Evolutionary conservation across 2,113 vertebrate genomes (phyloP), one percentile per base, ranked within the genome.

Genomic region (Elanus axillaris): DNA sequence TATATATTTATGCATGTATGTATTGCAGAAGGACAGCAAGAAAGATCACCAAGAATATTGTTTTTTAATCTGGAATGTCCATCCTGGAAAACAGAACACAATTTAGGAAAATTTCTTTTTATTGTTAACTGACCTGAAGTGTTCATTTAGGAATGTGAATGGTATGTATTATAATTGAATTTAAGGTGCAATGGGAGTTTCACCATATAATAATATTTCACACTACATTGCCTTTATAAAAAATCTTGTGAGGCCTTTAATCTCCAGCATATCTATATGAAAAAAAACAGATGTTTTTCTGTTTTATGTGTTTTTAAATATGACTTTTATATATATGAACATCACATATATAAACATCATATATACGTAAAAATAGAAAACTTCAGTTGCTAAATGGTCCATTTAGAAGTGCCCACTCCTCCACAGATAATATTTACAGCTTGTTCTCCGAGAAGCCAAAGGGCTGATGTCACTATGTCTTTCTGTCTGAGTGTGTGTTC

Each of bases 131-230:
- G 58, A 86, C 12, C 15, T 79, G 45, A 79, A 68, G 16, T 3
- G 5, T 6, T 1, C 22, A 50, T n/a, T 52, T 86, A 64, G 17
- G 12, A 95, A 58, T 34, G 8, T 26, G 9, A 81, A 74, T 16
- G 1, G 18, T 38, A 60, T 0, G 0, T 36, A 36, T 29, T 59
- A 15, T 10, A 43, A 43, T 2, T 58, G 16, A 60, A 80, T 77
- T 56, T 69, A 62, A 59, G 7, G 17, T 67, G 7, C 13, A 59
- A 59, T 60, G 16, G 17, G 14, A 82, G 64, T 68, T 85, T 75
- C 17, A 68, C 23, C 4, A 8, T 47, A 31, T 25, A 58, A 31
- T 38, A 84, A 31, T 31, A 64, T 60, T 66, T 83, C 71, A 80
- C 3, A 55, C 9, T 48, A 48, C 7, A 15, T 3, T 43, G 14